Base-by-base conservation (phyloP, 2,113 vertebrate species). In the Macquaria australasica region DNA sequence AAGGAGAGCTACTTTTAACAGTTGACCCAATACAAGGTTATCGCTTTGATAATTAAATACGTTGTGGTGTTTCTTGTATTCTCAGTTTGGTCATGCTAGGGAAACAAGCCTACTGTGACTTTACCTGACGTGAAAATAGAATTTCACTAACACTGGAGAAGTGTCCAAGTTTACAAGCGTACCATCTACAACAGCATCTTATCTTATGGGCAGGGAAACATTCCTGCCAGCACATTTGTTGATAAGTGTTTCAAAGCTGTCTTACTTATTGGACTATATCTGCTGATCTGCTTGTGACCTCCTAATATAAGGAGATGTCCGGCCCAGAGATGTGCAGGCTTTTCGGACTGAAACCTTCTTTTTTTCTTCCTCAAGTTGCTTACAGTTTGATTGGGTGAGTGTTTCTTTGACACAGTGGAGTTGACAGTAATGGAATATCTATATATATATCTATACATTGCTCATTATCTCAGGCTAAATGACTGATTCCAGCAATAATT, bases 211-310 rank as follows among this genome's bases (percentile, higher is more conserved):
- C 6, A 5, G 28, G 50, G 21, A 8, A n/a, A 59, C 20, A 64
- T 56, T 71, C 45, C 45, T 53, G 37, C 45, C 45, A 62, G 23
- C 12, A 21, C 20, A 23, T 63, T n/a, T 63, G 48, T 79, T 0
- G 14, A 69, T 51, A 74, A 34, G 43, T 28, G 9, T 39, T 79
- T 75, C 25, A 69, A 63, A 62, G 63, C 45, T 31, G 37, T 75
- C 25, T 63, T 25, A 28, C 3, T 31, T 31, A 51, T 28, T 69
- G 31, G n/a, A 64, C 58, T 37, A 58, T 39, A 80, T 39, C 60
- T 53, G 15, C 39, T 28, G 76, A 70, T 56, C 72, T 50, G 41
- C 51, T 28, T 2, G 2, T 64, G 34, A 59, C 50, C 41, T 58
- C 12, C 25, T 39, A 48, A 31, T 25, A 11, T 25, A 4, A 53